A percentile compares a stretch with the other conserved stretches of the same genome.
These are phyloP conservation scores for Acrocephalus scirpaceus DNA, from an alignment of 2,797 vertebrate genomes.

Conservation along the genomic window DNA sequence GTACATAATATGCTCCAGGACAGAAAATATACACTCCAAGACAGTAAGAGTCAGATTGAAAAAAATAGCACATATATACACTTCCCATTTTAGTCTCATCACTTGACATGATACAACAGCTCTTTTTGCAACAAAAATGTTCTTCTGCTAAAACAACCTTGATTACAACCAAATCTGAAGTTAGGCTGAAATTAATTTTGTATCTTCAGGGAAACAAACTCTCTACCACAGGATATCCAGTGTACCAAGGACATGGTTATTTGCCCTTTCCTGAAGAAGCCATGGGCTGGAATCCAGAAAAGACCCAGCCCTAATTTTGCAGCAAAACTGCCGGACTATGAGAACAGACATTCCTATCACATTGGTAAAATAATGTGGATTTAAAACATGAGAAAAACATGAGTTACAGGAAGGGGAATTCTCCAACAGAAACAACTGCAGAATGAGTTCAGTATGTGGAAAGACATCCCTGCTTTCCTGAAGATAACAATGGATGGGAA, in stretches of 20 bases:
- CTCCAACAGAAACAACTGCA: not conserved
- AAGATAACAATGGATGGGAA: not conserved
- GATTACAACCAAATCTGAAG: not conserved
- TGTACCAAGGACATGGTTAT: not conserved
- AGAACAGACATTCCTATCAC: not conserved
- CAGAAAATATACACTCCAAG: not conserved
- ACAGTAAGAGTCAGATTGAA: not conserved
- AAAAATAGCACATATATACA: not conserved
- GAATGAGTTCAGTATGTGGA: not conserved
- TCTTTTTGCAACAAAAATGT: not conserved
- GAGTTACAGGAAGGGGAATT: not conserved
- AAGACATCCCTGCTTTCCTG: not conserved
- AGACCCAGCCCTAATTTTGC: not conserved
- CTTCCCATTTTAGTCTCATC: not conserved
- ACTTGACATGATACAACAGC: not conserved
- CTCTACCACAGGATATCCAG: not conserved
- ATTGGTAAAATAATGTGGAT: not conserved
- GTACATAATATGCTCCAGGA: not conserved
- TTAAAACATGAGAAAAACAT: not conserved
- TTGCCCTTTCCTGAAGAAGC: not conserved
- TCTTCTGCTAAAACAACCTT: not conserved
- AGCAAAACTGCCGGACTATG: not conserved
- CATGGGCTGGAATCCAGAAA: not conserved
- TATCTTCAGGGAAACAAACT: not conserved
- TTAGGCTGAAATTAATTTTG: not conserved